Percentiles rank a stretch among this genome's conserved stretches.
These are phyloP conservation scores for Eupithecia subumbrata DNA, from an alignment of 2,888 invertebrate genomes.

Conservation along the genomic window DNA sequence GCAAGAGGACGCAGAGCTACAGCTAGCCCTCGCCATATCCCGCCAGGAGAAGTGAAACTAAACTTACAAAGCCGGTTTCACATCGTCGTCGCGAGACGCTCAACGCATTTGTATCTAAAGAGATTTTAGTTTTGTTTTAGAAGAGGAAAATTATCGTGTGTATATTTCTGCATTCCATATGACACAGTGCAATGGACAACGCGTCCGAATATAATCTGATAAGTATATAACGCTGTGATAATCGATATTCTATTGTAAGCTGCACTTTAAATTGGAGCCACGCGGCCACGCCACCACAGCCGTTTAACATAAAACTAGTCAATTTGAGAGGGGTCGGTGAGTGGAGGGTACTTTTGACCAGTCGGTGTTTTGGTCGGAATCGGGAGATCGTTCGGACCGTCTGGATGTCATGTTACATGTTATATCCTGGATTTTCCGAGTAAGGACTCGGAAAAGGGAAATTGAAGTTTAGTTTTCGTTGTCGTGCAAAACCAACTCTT, in stretches of 20 bases:
- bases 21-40: conserved; percentile 88
- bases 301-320: conserved; percentile 53
- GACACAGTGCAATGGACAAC: conserved; percentile 23
- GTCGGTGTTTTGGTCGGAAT: not conserved
- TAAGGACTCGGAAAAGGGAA: too few species aligned
- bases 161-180: conserved; percentile 36
- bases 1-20: conserved; percentile 89
- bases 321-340: conserved; percentile 46
- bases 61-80: conserved; percentile 28
- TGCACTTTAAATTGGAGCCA: conserved; percentile 30
- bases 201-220: conserved; percentile 24
- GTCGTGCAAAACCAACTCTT: too few species aligned
- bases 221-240: conserved; percentile 37
- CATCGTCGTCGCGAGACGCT: conserved; percentile 30
- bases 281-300: conserved; percentile 36
- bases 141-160: conserved; percentile 10
- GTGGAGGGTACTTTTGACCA: conserved; percentile 4
- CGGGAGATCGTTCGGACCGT: not conserved
- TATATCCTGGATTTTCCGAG: not conserved
- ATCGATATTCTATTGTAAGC: conserved; percentile 32
- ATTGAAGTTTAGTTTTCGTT: too few species aligned
- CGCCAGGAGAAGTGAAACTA: conserved; percentile 72
- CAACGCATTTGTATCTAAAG: conserved; percentile 35
- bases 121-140: conserved; percentile 15
- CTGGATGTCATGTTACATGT: conserved; percentile 25